A percentile compares a stretch with the other conserved stretches of the same genome.
Conservation (phyloP, 2,113 vertebrate species). For the Cheilinus undulatus region DNA sequence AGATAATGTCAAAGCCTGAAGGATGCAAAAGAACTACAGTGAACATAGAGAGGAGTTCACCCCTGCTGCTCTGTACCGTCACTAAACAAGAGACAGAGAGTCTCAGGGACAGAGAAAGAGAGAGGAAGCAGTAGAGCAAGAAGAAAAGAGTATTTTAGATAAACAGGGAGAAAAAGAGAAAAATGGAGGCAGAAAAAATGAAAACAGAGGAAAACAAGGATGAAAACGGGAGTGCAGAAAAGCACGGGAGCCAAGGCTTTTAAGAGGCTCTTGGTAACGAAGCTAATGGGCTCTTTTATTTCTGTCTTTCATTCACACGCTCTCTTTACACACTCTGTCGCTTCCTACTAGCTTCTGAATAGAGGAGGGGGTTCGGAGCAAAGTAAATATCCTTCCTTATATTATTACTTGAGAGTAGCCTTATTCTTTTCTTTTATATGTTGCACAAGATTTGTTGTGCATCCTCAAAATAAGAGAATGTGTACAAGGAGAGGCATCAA, state of each 20-base stretch:
- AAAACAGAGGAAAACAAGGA: not conserved
- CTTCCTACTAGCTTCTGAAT: conserved; percentile 53
- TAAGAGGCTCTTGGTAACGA: conserved; percentile 54
- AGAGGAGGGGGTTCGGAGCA: conserved; percentile 6
- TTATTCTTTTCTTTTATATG: not conserved
- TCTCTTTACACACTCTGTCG: conserved; percentile 48
- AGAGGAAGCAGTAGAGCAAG: not conserved
- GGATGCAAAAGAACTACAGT: conserved; percentile 32
- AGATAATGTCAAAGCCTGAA: conserved; percentile 28
- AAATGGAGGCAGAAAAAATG: not conserved
- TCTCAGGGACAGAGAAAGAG: not conserved
- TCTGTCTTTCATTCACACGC: conserved; percentile 52
- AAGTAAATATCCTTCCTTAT: conserved; percentile 26
- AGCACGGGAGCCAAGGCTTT: conserved; percentile 37
- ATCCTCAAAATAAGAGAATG: not conserved
- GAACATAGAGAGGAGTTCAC: not conserved
- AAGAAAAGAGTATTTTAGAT: conserved; percentile 1
- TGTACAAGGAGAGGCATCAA: not conserved
- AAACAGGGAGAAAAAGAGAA: not conserved
- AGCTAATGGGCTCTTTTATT: conserved; percentile 56
- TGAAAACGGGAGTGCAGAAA: not conserved
- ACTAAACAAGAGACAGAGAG: conserved; percentile 1
- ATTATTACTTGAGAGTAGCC: conserved; percentile 1
- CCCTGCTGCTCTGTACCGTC: conserved; percentile 5
- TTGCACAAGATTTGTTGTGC: not conserved